These are phyloP conservation scores for Phainopepla nitens DNA, from an alignment of 2,113 vertebrate species.

Conservation along the genomic window DNA sequence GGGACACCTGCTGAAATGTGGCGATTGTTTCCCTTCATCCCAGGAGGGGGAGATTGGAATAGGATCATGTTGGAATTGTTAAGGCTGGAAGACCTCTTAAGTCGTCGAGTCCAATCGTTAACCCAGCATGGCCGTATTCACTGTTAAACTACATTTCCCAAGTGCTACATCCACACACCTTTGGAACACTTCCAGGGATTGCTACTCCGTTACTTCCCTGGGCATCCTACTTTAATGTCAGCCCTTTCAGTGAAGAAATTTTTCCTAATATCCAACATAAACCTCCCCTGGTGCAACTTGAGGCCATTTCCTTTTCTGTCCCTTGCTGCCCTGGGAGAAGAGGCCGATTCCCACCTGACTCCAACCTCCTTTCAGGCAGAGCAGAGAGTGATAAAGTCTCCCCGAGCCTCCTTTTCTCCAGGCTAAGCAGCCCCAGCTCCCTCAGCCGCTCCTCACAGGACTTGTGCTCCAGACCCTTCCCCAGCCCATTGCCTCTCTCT, in stretches of 20 bases:
- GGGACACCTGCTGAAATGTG: background rate
- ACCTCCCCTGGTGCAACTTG: background rate
- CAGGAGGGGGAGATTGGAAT: background rate
- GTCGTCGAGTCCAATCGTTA: background rate
- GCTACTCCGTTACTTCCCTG: accelerated
- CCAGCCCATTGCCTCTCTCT: background rate
- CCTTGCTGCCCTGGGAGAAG: background rate
- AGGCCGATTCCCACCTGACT: too few relatives aligned
- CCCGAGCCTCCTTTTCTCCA: background rate
- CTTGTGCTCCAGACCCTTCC: background rate
- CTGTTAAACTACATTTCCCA: background rate
- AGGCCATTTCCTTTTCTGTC: background rate
- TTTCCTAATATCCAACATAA: background rate
- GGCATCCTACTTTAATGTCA: background rate
- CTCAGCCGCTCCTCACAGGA: background rate
- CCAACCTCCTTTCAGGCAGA: background rate
- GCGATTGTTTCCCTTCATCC: too few relatives aligned
- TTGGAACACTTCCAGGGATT: background rate
- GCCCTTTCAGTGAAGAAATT: background rate
- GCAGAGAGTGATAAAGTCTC: too few relatives aligned
- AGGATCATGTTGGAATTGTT: background rate
- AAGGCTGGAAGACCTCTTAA: background rate
- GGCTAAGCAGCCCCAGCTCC: background rate
- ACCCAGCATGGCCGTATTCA: too few relatives aligned
- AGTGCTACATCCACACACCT: background rate